Conservation (phyloP, 2,797 vertebrate species). For the Poecilia gillii region DNA sequence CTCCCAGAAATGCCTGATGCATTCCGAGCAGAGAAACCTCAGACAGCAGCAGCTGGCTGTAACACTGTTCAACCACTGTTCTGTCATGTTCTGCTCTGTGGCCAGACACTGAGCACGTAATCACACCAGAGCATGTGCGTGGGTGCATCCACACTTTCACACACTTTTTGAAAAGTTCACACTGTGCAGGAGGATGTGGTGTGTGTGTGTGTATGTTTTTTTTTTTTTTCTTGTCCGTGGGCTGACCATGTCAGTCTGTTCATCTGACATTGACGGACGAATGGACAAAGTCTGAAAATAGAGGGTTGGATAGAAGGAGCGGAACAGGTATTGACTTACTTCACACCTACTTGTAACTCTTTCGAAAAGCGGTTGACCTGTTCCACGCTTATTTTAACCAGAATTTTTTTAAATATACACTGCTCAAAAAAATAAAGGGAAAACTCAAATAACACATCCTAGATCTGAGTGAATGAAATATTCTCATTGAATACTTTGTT, state of each 20-base stretch:
- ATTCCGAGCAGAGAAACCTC: constrained; percentile 6
- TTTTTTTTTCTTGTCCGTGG: not conserved
- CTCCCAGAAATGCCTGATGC: not conserved
- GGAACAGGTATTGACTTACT: constrained; percentile 62
- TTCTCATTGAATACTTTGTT: too few relatives aligned
- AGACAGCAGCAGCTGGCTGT: constrained; percentile 20
- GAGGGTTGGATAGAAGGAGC: constrained; percentile 23
- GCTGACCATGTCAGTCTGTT: constrained; percentile 45
- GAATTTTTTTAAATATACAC: not conserved
- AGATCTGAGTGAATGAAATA: too few relatives aligned
- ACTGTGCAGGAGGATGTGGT: constrained; percentile 24
- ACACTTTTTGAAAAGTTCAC: constrained; percentile 26
- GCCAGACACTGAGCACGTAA: constrained; percentile 19
- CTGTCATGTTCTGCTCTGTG: constrained; percentile 47
- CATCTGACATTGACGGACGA: constrained; percentile 68
- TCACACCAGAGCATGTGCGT: constrained; percentile 4
- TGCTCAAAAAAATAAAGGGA: too few relatives aligned
- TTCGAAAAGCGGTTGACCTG: constrained; percentile 43
- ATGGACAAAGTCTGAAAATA: constrained; percentile 43
- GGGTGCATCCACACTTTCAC: constrained; percentile 6
- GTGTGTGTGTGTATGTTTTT: not conserved
- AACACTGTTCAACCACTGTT: constrained; percentile 21
- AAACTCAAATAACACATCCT: too few relatives aligned
- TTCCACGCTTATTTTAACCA: constrained; percentile 35
- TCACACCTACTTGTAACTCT: constrained; percentile 47